Conservation (phyloP, 2,113 vertebrate species). For the Rana temporaria region DNA sequence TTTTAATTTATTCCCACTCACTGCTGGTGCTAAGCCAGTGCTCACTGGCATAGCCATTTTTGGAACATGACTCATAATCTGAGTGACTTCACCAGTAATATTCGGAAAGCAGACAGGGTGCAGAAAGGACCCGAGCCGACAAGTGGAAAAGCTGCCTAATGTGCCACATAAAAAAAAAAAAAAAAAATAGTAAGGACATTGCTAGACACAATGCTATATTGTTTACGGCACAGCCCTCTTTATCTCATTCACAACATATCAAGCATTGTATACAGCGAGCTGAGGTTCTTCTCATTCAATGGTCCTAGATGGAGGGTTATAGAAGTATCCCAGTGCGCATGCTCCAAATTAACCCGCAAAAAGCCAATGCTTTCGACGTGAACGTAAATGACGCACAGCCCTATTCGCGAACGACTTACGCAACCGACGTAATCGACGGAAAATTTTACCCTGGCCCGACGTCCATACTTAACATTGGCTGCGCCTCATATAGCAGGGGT, state of each 20-base stretch:
- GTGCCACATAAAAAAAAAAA: neutral
- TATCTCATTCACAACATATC: neutral
- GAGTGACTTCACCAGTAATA: constrained; percentile 46
- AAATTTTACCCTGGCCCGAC: too few species aligned
- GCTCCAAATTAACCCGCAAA: too few species aligned
- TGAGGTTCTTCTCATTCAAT: too few species aligned
- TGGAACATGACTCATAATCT: constrained; percentile 52
- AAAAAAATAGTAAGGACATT: neutral
- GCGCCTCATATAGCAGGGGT: too few species aligned
- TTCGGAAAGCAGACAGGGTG: constrained; percentile 7
- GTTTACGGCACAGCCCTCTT: neutral
- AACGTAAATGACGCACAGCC: too few species aligned
- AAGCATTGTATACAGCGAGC: neutral
- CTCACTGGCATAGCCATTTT: constrained; percentile 48
- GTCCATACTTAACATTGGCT: too few species aligned
- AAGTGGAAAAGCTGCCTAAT: neutral
- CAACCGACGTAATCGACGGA: too few species aligned
- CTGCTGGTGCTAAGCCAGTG: constrained; percentile 39
- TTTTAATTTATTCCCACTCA: constrained; percentile 55
- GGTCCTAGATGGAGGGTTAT: too few species aligned
- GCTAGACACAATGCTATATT: neutral
- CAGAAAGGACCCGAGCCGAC: neutral
- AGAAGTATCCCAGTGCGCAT: too few species aligned
- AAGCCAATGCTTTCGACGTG: too few species aligned
- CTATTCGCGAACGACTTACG: too few species aligned